Percentiles rank a stretch among this genome's conserved stretches.
These are phyloP conservation scores for Neodiprion fabricii DNA, from an alignment of 1,140 invertebrate genomes.

Conservation along the genomic window DNA sequence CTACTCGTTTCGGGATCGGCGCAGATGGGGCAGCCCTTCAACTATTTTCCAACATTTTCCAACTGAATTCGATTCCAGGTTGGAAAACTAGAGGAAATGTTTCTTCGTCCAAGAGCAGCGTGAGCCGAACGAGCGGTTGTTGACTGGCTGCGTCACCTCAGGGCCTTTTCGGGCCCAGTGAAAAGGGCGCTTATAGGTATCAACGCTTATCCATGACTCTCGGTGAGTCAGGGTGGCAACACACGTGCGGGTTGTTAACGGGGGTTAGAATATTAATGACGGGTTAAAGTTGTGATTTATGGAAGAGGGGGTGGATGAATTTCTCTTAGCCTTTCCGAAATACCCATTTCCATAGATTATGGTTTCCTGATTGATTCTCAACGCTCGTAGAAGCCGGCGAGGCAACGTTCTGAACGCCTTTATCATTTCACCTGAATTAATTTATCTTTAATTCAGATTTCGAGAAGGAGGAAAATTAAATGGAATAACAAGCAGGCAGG, in stretches of 20 bases:
- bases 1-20: neutral
- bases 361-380: too few species aligned
- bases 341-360: too few species aligned
- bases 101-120: constrained; percentile 10
- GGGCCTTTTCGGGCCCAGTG: neutral
- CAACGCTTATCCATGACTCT: neutral
- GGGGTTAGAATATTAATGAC: neutral
- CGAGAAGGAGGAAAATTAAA: too few species aligned
- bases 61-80: neutral
- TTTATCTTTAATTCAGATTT: too few species aligned
- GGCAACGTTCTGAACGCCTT: too few species aligned
- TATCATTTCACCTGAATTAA: too few species aligned
- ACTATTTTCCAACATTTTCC: too few species aligned
- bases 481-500: neutral
- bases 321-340: neutral
- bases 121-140: constrained; percentile 10
- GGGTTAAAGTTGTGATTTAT: constrained; percentile 3
- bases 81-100: neutral
- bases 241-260: neutral
- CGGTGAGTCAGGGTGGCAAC: neutral
- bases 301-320: neutral
- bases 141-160: neutral
- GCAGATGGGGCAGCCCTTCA: neutral
- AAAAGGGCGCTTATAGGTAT: neutral
- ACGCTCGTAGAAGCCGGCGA: too few species aligned